phyloP scores from a whole-genome alignment of 1,140 invertebrate species.

The Saccostrea echinata region DNA sequence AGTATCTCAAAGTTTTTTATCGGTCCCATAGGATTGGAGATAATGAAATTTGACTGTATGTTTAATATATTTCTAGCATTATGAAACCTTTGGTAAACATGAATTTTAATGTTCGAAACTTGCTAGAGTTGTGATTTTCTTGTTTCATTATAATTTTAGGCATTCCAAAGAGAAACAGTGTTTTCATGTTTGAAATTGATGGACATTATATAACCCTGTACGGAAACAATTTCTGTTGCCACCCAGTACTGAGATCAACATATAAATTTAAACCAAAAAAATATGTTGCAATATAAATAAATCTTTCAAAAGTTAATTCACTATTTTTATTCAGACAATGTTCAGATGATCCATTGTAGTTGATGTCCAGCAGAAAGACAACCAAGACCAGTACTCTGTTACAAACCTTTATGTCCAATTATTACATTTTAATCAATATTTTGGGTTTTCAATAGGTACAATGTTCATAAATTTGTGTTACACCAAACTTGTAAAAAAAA shows the following conservation, averaged over 20 bases:
- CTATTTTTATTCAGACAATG: neutral
- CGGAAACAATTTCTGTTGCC: slow-evolving; percentile 85
- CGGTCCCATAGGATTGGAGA: neutral
- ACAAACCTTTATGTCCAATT: no score
- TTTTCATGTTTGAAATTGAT: slow-evolving; percentile 84
- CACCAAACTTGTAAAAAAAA: no score
- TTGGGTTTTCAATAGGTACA: no score
- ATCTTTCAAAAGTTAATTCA: neutral
- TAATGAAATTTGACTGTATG: neutral
- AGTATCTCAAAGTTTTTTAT: no score
- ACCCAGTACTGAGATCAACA: slow-evolving; percentile 85
- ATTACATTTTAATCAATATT: no score
- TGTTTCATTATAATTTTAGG: slow-evolving; percentile 80
- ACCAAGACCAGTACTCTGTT: no score
- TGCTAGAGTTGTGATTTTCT: neutral
- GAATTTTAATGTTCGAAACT: neutral
- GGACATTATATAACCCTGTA: slow-evolving; percentile 84
- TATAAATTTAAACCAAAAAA: slow-evolving; percentile 85
- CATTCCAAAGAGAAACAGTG: slow-evolving; percentile 86
- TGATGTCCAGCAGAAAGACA: no score
- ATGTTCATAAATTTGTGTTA: no score
- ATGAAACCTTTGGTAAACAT: neutral
- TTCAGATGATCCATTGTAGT: no score
- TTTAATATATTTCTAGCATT: neutral
- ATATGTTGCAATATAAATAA: slow-evolving; percentile 38